These are phyloP conservation scores for Sturnira hondurensis DNA, from an alignment of 2,113 vertebrate species.

Conservation along the genomic window DNA sequence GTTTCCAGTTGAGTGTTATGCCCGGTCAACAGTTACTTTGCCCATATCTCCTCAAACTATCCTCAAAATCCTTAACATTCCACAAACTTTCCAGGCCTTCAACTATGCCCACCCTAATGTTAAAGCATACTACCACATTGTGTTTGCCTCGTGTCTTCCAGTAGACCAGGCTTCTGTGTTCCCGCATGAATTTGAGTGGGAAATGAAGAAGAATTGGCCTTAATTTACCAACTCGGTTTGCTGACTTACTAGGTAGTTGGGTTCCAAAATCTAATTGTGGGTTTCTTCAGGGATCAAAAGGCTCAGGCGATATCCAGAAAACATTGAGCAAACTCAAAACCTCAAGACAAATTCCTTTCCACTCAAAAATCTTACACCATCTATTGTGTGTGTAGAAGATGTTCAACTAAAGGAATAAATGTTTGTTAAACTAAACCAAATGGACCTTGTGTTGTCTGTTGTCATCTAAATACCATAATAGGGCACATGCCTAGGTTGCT, in stretches of 20 bases:
- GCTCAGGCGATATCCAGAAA: background rate
- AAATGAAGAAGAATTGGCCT: background rate
- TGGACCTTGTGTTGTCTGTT: slow-evolving; percentile 36
- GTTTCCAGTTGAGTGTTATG: background rate
- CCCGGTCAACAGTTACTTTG: background rate
- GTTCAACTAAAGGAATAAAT: slow-evolving; percentile 66
- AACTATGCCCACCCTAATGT: background rate
- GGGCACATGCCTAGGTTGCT: too few relatives aligned
- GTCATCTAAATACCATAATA: background rate
- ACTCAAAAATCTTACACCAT: background rate
- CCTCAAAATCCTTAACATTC: background rate
- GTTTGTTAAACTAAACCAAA: slow-evolving; percentile 43
- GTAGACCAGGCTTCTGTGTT: background rate
- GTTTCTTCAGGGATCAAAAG: background rate
- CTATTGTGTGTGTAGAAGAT: slow-evolving; percentile 42
- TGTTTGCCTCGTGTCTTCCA: background rate
- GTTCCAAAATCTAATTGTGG: background rate
- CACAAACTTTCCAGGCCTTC: background rate
- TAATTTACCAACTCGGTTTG: background rate
- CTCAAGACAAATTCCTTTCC: background rate
- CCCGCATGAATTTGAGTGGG: background rate
- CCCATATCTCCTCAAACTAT: background rate
- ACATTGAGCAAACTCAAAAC: background rate
- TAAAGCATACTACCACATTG: background rate
- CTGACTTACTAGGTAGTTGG: background rate